phyloP scores from a whole-genome alignment of 2,113 vertebrate genomes.

The Myrmecobius fasciatus region DNA sequence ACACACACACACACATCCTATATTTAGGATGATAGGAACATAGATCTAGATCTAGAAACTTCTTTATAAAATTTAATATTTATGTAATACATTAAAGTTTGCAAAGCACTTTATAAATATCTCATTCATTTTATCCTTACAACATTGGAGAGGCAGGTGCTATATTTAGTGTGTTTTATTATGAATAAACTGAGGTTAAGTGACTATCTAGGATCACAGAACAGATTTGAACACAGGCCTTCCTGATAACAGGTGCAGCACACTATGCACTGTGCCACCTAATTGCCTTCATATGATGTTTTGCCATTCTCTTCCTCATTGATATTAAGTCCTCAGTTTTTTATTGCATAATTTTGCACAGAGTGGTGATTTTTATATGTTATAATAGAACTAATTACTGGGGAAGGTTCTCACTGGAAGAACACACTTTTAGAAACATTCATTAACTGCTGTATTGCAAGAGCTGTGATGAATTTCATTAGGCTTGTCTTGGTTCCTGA shows the following conservation, averaged over 20 bases:
- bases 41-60: background rate
- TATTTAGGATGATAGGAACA: background rate
- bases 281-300: background rate
- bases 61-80: background rate
- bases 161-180: background rate
- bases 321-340: background rate
- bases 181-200: background rate
- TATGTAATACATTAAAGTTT: background rate
- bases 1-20: background rate
- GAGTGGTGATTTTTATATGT: background rate
- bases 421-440: background rate
- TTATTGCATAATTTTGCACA: background rate
- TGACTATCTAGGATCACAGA: background rate
- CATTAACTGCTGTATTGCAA: background rate
- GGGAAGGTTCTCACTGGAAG: background rate
- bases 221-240: background rate
- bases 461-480: slow-evolving; percentile 7
- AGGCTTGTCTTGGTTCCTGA: slow-evolving; percentile 13
- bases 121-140: background rate
- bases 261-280: background rate
- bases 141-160: background rate
- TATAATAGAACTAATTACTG: background rate
- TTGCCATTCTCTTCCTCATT: background rate
- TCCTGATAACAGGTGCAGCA: background rate
- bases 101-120: background rate